Percentiles rank a stretch among this genome's conserved stretches.
Evolutionary conservation across 30 jellyfish, hydroid and myxozoan genomes (phyloP).

Genomic region (Pelagia noctiluca): DNA sequence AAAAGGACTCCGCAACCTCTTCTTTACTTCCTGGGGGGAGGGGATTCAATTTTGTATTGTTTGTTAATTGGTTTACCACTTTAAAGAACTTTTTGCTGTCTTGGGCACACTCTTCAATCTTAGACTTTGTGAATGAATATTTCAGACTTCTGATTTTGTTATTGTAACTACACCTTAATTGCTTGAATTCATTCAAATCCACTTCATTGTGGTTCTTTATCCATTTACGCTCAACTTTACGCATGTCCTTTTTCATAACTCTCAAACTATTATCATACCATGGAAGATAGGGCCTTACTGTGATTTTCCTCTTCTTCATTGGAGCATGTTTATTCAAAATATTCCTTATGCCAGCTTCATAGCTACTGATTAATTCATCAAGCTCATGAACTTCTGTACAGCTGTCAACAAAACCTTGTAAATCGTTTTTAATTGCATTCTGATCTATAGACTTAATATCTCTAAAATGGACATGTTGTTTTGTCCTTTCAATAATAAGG

Average conservation of each 20-base stretch:
- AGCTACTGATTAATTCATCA: not conserved
- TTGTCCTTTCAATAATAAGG: too few relatives aligned
- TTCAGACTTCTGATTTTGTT: conserved; percentile 14
- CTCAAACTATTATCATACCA: not conserved
- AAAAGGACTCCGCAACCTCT: not conserved
- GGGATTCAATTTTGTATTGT: conserved; percentile 22
- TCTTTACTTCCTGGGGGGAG: conserved; percentile 4
- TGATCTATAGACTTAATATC: too few relatives aligned
- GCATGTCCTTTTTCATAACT: not conserved
- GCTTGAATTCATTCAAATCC: not conserved
- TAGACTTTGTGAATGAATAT: conserved; percentile 15
- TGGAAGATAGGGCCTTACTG: not conserved
- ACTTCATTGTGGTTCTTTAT: not conserved
- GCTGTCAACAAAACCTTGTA: not conserved
- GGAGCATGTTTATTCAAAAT: not conserved
- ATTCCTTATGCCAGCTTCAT: not conserved
- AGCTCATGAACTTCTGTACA: not conserved
- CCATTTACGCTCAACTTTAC: not conserved
- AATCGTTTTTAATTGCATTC: not conserved
- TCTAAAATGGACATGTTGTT: too few relatives aligned
- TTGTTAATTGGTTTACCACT: conserved; percentile 16
- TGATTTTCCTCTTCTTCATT: not conserved
- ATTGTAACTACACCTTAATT: conserved; percentile 19
- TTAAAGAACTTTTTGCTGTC: conserved; percentile 12
- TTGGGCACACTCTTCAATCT: not conserved